phyloP scores from a whole-genome alignment of 2,113 vertebrate species.

The Siphamia tubifer region DNA sequence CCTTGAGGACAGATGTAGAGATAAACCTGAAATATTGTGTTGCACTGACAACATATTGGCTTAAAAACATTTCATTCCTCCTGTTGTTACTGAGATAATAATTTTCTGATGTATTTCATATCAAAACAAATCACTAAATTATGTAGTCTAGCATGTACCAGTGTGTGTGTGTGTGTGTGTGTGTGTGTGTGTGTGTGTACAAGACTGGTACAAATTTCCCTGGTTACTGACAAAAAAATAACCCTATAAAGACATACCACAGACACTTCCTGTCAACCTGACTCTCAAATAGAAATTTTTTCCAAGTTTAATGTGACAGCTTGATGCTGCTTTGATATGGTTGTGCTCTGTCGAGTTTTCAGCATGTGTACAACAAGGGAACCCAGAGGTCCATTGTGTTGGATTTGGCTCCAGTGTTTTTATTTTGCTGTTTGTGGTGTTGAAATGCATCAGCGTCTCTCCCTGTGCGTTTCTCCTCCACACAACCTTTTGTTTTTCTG shows the following conservation, averaged over 20 bases:
- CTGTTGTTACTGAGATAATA: not conserved
- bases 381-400: constrained; percentile 45
- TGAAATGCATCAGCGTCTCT: constrained; percentile 10
- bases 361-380: constrained; percentile 17
- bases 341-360: constrained; percentile 6
- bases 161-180: too few relatives aligned
- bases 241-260: not conserved
- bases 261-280: constrained; percentile 19
- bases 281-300: constrained; percentile 20
- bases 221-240: not conserved
- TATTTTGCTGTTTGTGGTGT: constrained; percentile 26
- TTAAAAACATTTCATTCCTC: not conserved
- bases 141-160: not conserved
- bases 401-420: constrained; percentile 35
- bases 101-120: not conserved
- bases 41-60: not conserved
- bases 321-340: constrained; percentile 25
- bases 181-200: too few relatives aligned
- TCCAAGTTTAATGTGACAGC: constrained; percentile 35
- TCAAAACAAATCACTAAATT: not conserved
- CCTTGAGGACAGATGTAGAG: not conserved
- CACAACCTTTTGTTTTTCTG: not conserved
- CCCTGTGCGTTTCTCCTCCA: not conserved
- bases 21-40: not conserved
- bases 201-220: not conserved